These are phyloP conservation scores for Selenia dentaria DNA, from an alignment of 2,888 invertebrate genomes.

Conservation along the genomic window DNA sequence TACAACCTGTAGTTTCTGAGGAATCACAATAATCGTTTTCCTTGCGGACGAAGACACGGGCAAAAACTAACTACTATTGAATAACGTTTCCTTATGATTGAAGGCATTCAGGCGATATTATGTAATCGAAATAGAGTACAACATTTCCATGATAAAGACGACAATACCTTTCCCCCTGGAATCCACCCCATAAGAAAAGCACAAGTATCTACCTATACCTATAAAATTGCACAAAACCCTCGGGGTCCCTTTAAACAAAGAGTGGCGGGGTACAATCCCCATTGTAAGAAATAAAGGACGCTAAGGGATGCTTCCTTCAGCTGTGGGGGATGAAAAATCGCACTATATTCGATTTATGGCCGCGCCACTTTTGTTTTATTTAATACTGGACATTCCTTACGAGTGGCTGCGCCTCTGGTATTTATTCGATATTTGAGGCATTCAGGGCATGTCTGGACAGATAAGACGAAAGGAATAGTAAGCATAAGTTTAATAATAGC, in stretches of 20 bases:
- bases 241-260: conserved; percentile 30
- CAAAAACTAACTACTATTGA: too few relatives aligned
- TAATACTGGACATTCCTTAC: conserved; percentile 20
- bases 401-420: conserved; percentile 3
- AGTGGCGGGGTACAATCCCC: conserved; percentile 21
- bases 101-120: too few relatives aligned
- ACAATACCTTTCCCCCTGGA: background rate
- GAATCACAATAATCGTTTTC: too few relatives aligned
- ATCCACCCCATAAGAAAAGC: background rate
- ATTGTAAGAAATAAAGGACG: conserved; percentile 32
- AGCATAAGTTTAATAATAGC: too few relatives aligned
- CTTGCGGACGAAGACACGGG: too few relatives aligned
- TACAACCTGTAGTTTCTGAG: too few relatives aligned
- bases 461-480: background rate
- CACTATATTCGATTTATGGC: conserved; percentile 29
- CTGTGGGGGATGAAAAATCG: conserved; percentile 30
- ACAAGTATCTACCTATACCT: background rate
- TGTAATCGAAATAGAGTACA: too few relatives aligned
- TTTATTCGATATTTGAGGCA: conserved; percentile 5
- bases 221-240: conserved; percentile 7
- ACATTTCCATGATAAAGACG: background rate
- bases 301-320: conserved; percentile 13
- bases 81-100: too few relatives aligned
- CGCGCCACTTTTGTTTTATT: conserved; percentile 27
- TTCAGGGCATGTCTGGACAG: conserved; percentile 1